Evolutionary conservation across 2,113 vertebrate genomes (phyloP).

Genomic region (Syngnathus floridae): DNA sequence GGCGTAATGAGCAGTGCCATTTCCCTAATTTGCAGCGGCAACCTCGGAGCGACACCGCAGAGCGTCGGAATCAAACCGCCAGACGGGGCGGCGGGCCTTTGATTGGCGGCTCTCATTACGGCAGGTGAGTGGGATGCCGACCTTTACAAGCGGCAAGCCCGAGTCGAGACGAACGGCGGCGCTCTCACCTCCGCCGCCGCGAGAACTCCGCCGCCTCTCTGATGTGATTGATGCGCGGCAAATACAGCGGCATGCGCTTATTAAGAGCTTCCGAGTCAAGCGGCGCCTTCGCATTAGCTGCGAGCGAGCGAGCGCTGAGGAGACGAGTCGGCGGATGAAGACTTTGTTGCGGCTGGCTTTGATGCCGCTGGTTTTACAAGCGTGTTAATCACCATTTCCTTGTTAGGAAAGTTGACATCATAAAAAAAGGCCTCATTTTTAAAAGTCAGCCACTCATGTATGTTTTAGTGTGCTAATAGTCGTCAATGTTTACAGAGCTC

Average conservation of each 20-base stretch:
- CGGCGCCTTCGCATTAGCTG: slow-evolving; percentile 68
- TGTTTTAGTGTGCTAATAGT: slow-evolving; percentile 27
- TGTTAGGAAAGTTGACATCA: slow-evolving; percentile 29
- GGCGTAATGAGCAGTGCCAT: slow-evolving; percentile 66
- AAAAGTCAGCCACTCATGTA: neutral
- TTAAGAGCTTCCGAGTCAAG: slow-evolving; percentile 61
- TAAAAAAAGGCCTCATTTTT: neutral
- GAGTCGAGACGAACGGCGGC: slow-evolving; percentile 70
- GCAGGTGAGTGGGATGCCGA: slow-evolving; percentile 77
- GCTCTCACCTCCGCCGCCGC: slow-evolving; percentile 59
- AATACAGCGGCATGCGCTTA: slow-evolving; percentile 71
- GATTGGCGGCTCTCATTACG: slow-evolving; percentile 84
- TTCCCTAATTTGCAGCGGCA: slow-evolving; percentile 70
- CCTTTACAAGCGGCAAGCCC: slow-evolving; percentile 49
- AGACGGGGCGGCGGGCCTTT: slow-evolving; percentile 47
- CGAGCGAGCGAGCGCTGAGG: slow-evolving; percentile 53
- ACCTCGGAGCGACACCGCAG: slow-evolving; percentile 55
- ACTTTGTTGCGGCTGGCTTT: slow-evolving; percentile 60
- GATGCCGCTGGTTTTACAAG: slow-evolving; percentile 56
- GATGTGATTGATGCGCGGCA: slow-evolving; percentile 61
- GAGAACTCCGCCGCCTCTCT: slow-evolving; percentile 61
- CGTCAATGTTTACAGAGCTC: slow-evolving; percentile 51
- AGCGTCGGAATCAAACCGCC: slow-evolving; percentile 64
- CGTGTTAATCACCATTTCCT: slow-evolving; percentile 52
- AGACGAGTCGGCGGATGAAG: slow-evolving; percentile 42